Base-by-base conservation (phyloP, 1,140 invertebrate species). In the Parapsyche elsis region DNA sequence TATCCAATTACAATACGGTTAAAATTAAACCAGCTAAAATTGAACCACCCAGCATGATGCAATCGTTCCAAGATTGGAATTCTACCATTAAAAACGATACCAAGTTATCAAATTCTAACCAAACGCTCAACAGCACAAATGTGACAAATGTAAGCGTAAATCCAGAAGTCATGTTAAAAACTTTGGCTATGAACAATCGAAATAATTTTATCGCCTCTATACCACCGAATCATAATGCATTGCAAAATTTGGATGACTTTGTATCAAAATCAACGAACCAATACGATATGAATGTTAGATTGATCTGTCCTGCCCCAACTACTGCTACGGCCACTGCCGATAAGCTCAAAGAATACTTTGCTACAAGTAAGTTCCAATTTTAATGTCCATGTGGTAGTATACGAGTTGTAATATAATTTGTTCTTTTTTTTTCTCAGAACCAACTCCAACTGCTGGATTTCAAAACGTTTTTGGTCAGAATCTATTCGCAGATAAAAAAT, bases 11-110 rank as follows among this genome's bases (percentile, higher is more conserved):
- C 59, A 89, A 87, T 53, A 87, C 87, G 0, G 84, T 86, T 0
- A 88, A 87, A 83, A 87, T 89, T 0, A 89, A 89, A 83, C 87
- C 88, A 5, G 85, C 87, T 0, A 87, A 87, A 81, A 84, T 89
- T 9, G 88, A 89, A 82, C 38, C 88, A 19, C 61, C 80, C 5
- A 46, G 38, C 14, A 57, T 74, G n/a, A 10, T 81, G 0, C 80
- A 81, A 24, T 78, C 79, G n/a, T 79, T 74, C 44, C 76, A 77
- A 2, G 79, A 82, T 61, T 80, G 81, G 26, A 76, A 80, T 64
- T 14, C 75, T 44, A 64, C 19, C 30, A 44, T 23, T 75, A 30
- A 57, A 57, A 21, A 2, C 19, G 59, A 75, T 44, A 57, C 14
- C 5, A 75, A 73, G 16, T 0, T 45, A 9, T 0, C 24, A 4